Conservation (phyloP, 2,113 vertebrate genomes). For the Lepus americanus region DNA sequence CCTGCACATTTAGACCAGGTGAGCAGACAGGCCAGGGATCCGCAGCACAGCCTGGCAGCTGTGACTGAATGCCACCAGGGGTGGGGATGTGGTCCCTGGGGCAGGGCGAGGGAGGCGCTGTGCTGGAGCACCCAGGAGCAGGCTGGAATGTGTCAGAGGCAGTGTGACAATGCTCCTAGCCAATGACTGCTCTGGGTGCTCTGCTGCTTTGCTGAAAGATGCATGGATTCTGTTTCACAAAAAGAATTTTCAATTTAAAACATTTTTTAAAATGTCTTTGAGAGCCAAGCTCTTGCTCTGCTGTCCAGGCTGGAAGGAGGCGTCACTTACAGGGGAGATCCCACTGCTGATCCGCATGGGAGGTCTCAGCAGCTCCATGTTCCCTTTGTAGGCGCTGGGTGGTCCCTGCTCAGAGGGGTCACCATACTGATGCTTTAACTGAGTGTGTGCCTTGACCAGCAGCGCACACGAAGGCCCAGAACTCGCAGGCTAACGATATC, state of each 20-base stretch:
- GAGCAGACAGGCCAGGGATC: background rate
- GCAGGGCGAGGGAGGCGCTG: background rate
- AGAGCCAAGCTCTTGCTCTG: no score
- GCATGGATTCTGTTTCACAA: background rate
- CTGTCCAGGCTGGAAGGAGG: no score
- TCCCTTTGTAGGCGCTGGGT: no score
- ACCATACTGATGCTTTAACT: no score
- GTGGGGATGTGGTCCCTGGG: background rate
- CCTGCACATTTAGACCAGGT: background rate
- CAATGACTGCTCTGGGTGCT: background rate
- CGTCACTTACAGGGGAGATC: no score
- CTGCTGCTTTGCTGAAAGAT: background rate
- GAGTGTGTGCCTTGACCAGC: no score
- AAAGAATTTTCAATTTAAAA: background rate
- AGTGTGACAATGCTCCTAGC: background rate
- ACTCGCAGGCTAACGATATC: no score
- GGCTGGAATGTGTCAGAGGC: background rate
- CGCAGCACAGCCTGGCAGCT: background rate
- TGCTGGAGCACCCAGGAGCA: background rate
- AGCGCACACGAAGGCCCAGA: no score
- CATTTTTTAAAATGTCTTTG: no score
- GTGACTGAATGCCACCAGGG: background rate
- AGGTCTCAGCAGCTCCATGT: no score
- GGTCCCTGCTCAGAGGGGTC: no score
- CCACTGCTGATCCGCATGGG: no score